Evolutionary conservation across 2,888 invertebrate species (phyloP), one percentile per base, ranked within the genome.

Genomic region (Cyaniris semiargus): DNA sequence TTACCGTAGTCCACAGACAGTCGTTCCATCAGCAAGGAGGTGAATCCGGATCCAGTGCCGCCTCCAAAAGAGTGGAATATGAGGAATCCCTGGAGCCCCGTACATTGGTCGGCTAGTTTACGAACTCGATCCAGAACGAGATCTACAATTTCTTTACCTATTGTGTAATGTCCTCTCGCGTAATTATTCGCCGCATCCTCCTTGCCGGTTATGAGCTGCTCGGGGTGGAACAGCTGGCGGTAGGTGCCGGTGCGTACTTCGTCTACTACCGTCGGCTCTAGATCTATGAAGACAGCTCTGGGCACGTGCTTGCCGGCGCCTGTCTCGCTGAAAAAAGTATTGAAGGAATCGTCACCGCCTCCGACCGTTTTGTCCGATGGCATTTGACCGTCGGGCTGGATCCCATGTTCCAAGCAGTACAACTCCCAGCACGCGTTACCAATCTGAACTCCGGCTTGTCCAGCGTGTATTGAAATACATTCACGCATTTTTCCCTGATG

Each of bases 161-260:
- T 97, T 76, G 98, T 99, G 94, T 99, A 99, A 91, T 99, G 99
- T 76, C 99, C 99, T 85, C 99, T 96, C 53, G 99, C 99, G 86
- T 99, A 99, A 92, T 99, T 99, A 91, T 99, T 99, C 79, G 99
- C 99, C 13, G 99, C 98, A 87, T 98, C 98, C 91, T 98, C 98
- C 89, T 99, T 99, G 78, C 98, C 98, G 13, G 98, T 98, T 86
- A 98, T 98, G 82, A 98, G 94, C 89, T 99, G 98, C 89, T 99
- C 98, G 0, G 98, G 99, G 87, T 99, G 99, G 95, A 99, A 99
- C 82, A 99, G 95, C 88, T 98, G 98, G 71, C 98, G 95, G 94
- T 99, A 99, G n/a, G 98, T 97, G 81, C 98, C 98, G 75, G 98
- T 98, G 83, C 98, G 96, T 58, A 98, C 97, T 90, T 98, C 98